Evolutionary conservation across 2,797 vertebrate genomes (phyloP).

Genomic region (Syngnathus acus): DNA sequence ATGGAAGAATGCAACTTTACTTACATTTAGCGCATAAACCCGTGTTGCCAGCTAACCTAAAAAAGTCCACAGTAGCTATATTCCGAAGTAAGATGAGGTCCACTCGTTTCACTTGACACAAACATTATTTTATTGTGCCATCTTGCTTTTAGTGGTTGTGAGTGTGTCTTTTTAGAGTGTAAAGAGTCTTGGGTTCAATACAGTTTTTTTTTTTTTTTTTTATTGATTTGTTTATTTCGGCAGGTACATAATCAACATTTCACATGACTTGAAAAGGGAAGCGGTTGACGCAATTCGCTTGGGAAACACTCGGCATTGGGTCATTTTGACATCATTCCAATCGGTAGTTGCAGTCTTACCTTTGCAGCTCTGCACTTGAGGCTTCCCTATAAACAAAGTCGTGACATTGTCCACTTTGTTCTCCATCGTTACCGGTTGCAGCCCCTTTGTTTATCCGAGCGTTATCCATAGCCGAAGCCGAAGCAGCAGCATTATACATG

Average conservation of each 20-base stretch:
- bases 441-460: conserved; percentile 6
- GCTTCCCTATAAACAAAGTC: conserved; percentile 4
- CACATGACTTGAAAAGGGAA: too few species aligned
- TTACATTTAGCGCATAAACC: too few species aligned
- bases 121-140: not conserved
- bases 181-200: not conserved
- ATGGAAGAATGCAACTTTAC: too few species aligned
- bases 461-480: not conserved
- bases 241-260: too few species aligned
- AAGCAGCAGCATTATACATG: not conserved
- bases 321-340: not conserved
- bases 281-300: too few species aligned
- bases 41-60: too few species aligned
- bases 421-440: not conserved
- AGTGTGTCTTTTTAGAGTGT: not conserved
- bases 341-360: conserved; percentile 28
- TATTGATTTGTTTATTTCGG: too few species aligned
- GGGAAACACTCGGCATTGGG: not conserved
- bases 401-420: conserved; percentile 11
- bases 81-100: not conserved
- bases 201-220: too few species aligned
- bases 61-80: too few species aligned
- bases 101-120: not conserved
- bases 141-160: not conserved
- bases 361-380: conserved; percentile 18